Base-by-base conservation (phyloP, 2,113 vertebrate species). In the Zapus hudsonius region DNA sequence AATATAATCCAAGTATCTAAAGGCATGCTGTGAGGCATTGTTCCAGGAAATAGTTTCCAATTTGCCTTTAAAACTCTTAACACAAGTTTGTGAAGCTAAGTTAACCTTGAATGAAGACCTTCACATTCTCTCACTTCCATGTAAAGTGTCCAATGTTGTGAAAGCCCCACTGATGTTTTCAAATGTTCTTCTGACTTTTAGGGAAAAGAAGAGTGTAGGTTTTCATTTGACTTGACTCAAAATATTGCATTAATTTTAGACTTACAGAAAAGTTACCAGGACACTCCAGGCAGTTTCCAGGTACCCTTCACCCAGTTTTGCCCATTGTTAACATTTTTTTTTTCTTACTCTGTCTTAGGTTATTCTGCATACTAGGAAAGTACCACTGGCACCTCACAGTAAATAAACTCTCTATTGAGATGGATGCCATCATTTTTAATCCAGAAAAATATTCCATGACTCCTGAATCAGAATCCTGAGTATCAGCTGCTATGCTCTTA, bases 11-110 rank as follows among this genome's bases (percentile, higher is more conserved):
- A 98, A 97, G 92, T 96, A 98, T 96, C 95, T 97, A 97, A 97
- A 96, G 98, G 96, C 98, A 98, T 96, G 97, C 96, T 97, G 94
- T 96, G 97, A 98, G 98, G 96, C 98, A 12, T 94, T 97, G 82
- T 98, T 98, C 97, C 95, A 97, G 96, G 97, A 98, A 98, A 99
- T 98, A 98, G 94, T 98, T 98, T 98, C 97, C 96, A 97, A 96
- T 97, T 97, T 98, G 97, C 97, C 97, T 97, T 97, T 97, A 94
- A 97, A 97, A 97, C 95, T 97, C 92, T 52, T 79, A 97, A 95
- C 80, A 94, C 1, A 29, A 96, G 90, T 89, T 80, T 98, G 90
- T 92, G 94, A 97, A 96, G 87, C 97, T 96, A 95, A 97, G 97
- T 96, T 95, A 97, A 87, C 93, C 93, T 93, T 96, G 96, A 95